phyloP scores from a whole-genome alignment of 2,113 vertebrate genomes.

The Isichthys henryi region DNA sequence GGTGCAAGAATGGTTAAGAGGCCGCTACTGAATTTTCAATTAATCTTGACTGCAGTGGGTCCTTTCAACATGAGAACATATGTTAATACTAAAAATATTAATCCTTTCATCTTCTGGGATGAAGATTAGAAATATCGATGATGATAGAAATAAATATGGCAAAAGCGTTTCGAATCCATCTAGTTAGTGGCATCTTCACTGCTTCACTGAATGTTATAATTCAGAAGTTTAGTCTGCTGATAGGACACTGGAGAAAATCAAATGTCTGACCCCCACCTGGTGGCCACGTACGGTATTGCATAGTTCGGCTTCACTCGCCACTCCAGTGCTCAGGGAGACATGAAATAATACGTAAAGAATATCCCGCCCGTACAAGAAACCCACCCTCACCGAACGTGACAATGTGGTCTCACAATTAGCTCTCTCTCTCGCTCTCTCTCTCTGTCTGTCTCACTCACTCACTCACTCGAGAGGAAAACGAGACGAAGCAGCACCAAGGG shows the following conservation, averaged over 20 bases:
- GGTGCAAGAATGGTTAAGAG: background rate
- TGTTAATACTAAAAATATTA: background rate
- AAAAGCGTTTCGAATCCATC: background rate
- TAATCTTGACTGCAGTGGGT: background rate
- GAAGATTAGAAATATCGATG: background rate
- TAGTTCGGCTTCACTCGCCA: background rate
- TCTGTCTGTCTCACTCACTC: background rate
- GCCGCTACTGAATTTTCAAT: background rate
- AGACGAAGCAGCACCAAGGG: background rate
- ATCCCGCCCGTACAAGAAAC: background rate
- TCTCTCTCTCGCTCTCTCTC: background rate
- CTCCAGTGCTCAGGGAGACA: background rate
- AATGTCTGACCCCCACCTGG: slow-evolving; percentile 26
- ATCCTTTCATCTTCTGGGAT: background rate
- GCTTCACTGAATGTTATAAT: background rate
- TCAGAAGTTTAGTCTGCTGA: background rate
- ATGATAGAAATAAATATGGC: background rate
- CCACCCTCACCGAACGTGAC: background rate
- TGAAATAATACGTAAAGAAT: background rate
- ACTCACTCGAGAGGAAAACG: background rate
- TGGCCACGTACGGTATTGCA: slow-evolving; percentile 9
- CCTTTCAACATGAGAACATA: background rate
- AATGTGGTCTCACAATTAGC: slow-evolving; percentile 1
- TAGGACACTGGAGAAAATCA: background rate
- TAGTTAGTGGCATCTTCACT: background rate